Evolutionary conservation across 1,140 invertebrate species (phyloP), one percentile per base, ranked within the genome.

Genomic region (Maconellicoccus hirsutus): DNA sequence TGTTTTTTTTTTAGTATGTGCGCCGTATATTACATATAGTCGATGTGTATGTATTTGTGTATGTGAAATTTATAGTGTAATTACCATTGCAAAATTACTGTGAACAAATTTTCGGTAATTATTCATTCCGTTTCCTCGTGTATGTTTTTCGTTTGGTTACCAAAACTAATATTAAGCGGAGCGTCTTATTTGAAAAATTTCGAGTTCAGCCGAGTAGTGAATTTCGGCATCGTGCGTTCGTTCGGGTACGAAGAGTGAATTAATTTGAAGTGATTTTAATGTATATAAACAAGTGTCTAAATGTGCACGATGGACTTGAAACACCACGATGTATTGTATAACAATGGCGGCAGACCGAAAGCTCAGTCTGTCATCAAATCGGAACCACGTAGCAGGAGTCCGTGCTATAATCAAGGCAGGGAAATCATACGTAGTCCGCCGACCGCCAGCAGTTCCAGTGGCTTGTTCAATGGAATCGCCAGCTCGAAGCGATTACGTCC

Each of bases 271-370:
- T 52, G 42, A 52, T 52, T 52, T 52, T 52, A 52, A 52, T 52
- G 42, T 52, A 52, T 52, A 52, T 52, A 8, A 52, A 4, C 42
- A 52, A 52, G 42, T 16, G 42, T 2, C 10, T 52, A 14, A 52
- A 26, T 66, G 61, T 26, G 25, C 61, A 22, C 61, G 61, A 66
- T 66, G 61, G 61, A 66, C 61, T 26, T 66, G 61, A 66, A 66
- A 66, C 61, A 66, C 25, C 61, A 66, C 61, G 61, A 66, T 23
- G 61, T 23, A 8, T 4, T 25, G 22, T 25, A 25, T 25, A 66
- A 25, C 25, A 23, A 66, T 25, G 61, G 61, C 3, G 61, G 61
- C 61, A 23, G 61, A 16, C 61, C 61, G 61, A 66, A 66, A 23
- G 61, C 14, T 26, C 61, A 10, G 61, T 66, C 61, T 26, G 61